These are phyloP conservation scores for Brachionus paranguensis DNA, from an alignment of 1,140 invertebrate genomes.

Conservation along the genomic window DNA sequence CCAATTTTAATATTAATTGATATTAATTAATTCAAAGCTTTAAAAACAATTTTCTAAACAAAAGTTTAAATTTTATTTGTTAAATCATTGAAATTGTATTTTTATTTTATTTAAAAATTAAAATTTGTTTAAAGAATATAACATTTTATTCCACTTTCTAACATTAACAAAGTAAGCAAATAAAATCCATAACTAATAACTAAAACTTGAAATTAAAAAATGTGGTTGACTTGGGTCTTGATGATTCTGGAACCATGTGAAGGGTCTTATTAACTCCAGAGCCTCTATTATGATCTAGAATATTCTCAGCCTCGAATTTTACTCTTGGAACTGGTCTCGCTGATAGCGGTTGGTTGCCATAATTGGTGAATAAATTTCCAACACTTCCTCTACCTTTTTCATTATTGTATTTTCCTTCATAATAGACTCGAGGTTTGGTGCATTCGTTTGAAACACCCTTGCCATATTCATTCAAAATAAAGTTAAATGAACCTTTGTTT, in stretches of 20 bases:
- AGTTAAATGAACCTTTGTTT: slow-evolving; percentile 12
- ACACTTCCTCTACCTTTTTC: slow-evolving; percentile 25
- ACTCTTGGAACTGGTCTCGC: slow-evolving; percentile 31
- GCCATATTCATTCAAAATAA: slow-evolving; percentile 28
- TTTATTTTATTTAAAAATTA: no score
- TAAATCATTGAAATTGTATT: no score
- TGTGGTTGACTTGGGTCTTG: slow-evolving; percentile 17
- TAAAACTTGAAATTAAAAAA: slow-evolving; percentile 37
- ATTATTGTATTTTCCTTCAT: slow-evolving; percentile 28
- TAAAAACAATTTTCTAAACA: no score
- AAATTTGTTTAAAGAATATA: no score
- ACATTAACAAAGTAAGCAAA: background rate
- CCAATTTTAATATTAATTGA: no score
- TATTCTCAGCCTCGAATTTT: slow-evolving; percentile 21
- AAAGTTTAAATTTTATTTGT: no score
- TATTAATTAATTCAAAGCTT: no score
- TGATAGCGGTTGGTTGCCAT: slow-evolving; percentile 7
- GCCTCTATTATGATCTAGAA: slow-evolving; percentile 27
- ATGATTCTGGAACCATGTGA: slow-evolving; percentile 8
- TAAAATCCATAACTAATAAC: background rate
- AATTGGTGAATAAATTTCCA: slow-evolving; percentile 16
- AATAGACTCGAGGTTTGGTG: slow-evolving; percentile 16
- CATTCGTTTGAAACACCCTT: background rate
- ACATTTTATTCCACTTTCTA: no score
- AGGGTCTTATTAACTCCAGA: background rate